Base-by-base conservation (phyloP, 2,797 vertebrate species). In the Enteromius anoplus region DNA sequence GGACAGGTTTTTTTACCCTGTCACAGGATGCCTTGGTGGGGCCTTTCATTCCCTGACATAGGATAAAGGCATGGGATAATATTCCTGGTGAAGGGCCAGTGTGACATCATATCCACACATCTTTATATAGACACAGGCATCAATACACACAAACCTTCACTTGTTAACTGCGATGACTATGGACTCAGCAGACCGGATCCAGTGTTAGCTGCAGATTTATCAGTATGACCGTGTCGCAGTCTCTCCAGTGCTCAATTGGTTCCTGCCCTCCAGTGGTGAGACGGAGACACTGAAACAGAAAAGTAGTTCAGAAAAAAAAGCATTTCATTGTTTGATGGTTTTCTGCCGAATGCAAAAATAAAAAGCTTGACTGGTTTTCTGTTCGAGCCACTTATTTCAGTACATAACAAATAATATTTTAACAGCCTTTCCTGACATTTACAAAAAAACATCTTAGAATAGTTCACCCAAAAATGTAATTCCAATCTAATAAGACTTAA, bases 141-240 rank as follows among this genome's bases (percentile, higher is more conserved):
- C 26, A 14, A 40, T 75, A 9, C 14, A 71, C 32, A 62, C 68
- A 72, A 72, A 75, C 32, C 58, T 66, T 75, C 10, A 82, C 62
- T 60, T 51, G 34, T 82, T 75, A 40, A 66, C 80, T 26, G 42
- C 29, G 1, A 19, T 23, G 53, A 45, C 11, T 23, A 26, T 34
- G 40, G 55, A 62, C 69, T 62, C 40, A 49, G 80, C 45, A 66
- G 32, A 75, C 75, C 14, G 17, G 47, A 66, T 68, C 60, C 11
- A 55, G 21, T 11, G 21, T 40, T 23, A 10, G 55, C 58, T 68
- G 49, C 49, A 73, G 55, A 68, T 60, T 23, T 26, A 64, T 75
- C 78, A 60, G 29, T 32, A 73, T 64, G 37, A 37, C 26, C 15
- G 26, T 58, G 51, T 47, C 40, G 11, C 40, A 21, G 40, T 72